Evolutionary conservation across 2,888 invertebrate genomes (phyloP), one percentile per base, ranked within the genome.

Genomic region (Lepetodrilus schrolli): DNA sequence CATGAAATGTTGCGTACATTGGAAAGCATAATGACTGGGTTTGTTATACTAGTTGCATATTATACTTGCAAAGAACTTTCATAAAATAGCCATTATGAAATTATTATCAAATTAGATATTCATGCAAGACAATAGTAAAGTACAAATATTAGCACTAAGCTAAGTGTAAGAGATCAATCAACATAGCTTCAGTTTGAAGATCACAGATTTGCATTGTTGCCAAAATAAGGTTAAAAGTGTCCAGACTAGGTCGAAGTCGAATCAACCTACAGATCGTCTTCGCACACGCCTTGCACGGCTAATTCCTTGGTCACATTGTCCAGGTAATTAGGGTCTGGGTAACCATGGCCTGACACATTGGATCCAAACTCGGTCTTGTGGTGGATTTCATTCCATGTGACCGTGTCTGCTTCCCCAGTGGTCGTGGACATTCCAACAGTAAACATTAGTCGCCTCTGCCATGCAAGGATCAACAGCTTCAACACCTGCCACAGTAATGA

Each of bases 361-460:
- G 87, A 81, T 81, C 94, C 94, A 80, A 86, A 81, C 94, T 74
- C 91, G 66, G 96, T 96, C 91, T 96, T 96, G 89, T 96, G 96
- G 86, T 96, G 96, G 77, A 96, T 94, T 86, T 94, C 94, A 88
- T 95, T 95, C 98, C 98, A 98, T 58, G 96, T 94, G 72, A 97
- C 95, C 76, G 96, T 96, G 92, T 97, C 95, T 88, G 95, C 95
- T 83, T 95, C 94, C 0, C 97, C 97, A 0, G 97, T 97, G 0
- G 97, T 98, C 74, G 94, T 94, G 0, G 96, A 97, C 51, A 95
- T 93, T 72, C 95, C 94, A 80, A 98, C 94, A 0, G 95, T 95
- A 92, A 98, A 98, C 82, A 96, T 93, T 80, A 94, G 90, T 75
- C 95, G 93, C 17, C 95, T 93, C 87, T 95, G 95, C 93, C 97